Evolutionary conservation across 1,140 invertebrate species (phyloP).

Genomic region (Panagrolaimus sp.): DNA sequence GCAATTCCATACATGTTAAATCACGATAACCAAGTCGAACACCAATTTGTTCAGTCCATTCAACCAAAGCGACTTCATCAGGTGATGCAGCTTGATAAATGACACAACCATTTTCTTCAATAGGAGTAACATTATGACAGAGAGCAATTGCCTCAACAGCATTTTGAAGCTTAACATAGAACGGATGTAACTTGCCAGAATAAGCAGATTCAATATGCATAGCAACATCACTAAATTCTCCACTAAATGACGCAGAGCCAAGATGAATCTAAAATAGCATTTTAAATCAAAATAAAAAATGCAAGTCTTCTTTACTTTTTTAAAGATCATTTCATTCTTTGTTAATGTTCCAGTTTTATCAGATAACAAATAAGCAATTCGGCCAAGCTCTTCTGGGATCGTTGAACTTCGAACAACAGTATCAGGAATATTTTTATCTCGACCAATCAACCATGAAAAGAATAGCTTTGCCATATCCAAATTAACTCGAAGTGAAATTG

Average conservation of each 20-base stretch:
- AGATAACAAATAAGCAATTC: conserved; percentile 86
- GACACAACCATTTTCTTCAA: conserved; percentile 69
- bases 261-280: conserved; percentile 49
- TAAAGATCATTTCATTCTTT: conserved; percentile 86
- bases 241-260: conserved; percentile 55
- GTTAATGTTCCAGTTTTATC: conserved; percentile 98
- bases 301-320: too few relatives aligned
- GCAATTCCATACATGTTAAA: conserved; percentile 71
- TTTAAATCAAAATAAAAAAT: conserved; percentile 3
- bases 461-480: conserved; percentile 96
- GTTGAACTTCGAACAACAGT: conserved; percentile 98
- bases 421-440: conserved; percentile 81
- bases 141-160: conserved; percentile 87
- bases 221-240: conserved; percentile 51
- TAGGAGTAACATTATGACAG: conserved; percentile 98
- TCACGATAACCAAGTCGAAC: conserved; percentile 69
- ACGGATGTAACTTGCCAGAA: conserved; percentile 50
- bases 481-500: conserved; percentile 93
- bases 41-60: conserved; percentile 70
- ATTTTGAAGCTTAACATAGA: conserved; percentile 61
- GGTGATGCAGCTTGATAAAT: conserved; percentile 85
- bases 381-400: conserved; percentile 93
- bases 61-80: conserved; percentile 83
- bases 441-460: conserved; percentile 91
- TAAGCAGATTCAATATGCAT: conserved; percentile 54